Evolutionary conservation across 2,797 vertebrate genomes (phyloP).

Genomic region (Potorous gilbertii): DNA sequence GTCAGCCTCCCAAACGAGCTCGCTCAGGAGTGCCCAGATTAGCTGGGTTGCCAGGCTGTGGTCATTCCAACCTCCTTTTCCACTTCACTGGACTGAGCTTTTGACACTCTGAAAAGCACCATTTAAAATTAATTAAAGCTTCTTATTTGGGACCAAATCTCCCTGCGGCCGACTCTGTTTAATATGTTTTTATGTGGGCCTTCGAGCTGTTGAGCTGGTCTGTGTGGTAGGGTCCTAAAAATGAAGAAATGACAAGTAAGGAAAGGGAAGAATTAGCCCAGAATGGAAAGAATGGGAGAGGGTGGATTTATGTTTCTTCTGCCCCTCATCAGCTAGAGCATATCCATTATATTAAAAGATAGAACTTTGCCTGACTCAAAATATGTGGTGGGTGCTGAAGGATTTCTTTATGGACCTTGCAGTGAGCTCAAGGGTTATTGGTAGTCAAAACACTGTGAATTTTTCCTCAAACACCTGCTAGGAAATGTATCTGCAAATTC

Average conservation of each 20-base stretch:
- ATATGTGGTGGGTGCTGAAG: conserved; percentile 17
- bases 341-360: conserved; percentile 11
- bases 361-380: not conserved
- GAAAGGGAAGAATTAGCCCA: conserved; percentile 9
- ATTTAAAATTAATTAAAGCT: conserved; percentile 99
- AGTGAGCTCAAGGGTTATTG: not conserved
- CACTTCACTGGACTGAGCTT: conserved; percentile 93
- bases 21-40: conserved; percentile 90
- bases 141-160: conserved; percentile 91
- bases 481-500: conserved; percentile 46
- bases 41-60: conserved; percentile 94
- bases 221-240: conserved; percentile 68
- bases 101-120: conserved; percentile 94
- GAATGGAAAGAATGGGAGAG: not conserved
- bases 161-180: conserved; percentile 77
- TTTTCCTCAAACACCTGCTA: conserved; percentile 53
- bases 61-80: conserved; percentile 93
- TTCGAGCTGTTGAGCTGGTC: conserved; percentile 82
- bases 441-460: not conserved
- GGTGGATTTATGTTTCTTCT: not conserved
- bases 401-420: conserved; percentile 18
- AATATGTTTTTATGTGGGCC: conserved; percentile 83
- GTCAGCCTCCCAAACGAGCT: conserved; percentile 94
- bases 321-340: conserved; percentile 8
- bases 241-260: conserved; percentile 58